Conservation (phyloP, 2,888 invertebrate species). For the Bombylius major region DNA sequence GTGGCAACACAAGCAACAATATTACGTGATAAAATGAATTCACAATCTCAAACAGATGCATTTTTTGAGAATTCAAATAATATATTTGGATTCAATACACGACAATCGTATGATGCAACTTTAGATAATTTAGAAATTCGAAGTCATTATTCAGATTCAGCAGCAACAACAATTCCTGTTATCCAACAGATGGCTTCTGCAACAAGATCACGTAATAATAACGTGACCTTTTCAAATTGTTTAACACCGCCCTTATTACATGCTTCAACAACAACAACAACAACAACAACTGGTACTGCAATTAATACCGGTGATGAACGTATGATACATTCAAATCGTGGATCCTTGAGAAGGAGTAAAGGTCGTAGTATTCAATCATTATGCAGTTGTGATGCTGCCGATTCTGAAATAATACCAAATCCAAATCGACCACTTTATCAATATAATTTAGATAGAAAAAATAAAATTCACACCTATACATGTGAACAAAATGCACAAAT, state of each 20-base stretch:
- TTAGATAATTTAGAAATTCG: conserved; percentile 24
- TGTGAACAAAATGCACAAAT: conserved; percentile 41
- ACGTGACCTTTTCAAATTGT: conserved; percentile 31
- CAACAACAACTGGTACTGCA: conserved; percentile 2
- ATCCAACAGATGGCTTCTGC: background rate
- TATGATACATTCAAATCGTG: conserved; percentile 20
- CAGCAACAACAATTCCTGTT: conserved; percentile 2
- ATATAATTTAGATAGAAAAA: conserved; percentile 38
- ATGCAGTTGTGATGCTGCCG: conserved; percentile 35
- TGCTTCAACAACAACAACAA: conserved; percentile 24
- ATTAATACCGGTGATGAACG: background rate
- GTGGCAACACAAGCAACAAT: background rate
- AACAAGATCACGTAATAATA: conserved; percentile 17
- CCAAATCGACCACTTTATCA: conserved; percentile 35
- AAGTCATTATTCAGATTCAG: conserved; percentile 26
- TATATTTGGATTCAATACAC: background rate
- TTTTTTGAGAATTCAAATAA: background rate
- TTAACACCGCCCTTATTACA: background rate
- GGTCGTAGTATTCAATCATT: conserved; percentile 36
- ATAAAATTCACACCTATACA: conserved; percentile 37
- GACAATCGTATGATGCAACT: conserved; percentile 13
- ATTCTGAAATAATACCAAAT: conserved; percentile 33
- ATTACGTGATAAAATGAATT: background rate
- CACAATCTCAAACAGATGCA: background rate
- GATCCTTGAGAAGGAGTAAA: conserved; percentile 31